These are phyloP conservation scores for Discoglossus pictus DNA, from an alignment of 2,797 vertebrate genomes.

Conservation along the genomic window DNA sequence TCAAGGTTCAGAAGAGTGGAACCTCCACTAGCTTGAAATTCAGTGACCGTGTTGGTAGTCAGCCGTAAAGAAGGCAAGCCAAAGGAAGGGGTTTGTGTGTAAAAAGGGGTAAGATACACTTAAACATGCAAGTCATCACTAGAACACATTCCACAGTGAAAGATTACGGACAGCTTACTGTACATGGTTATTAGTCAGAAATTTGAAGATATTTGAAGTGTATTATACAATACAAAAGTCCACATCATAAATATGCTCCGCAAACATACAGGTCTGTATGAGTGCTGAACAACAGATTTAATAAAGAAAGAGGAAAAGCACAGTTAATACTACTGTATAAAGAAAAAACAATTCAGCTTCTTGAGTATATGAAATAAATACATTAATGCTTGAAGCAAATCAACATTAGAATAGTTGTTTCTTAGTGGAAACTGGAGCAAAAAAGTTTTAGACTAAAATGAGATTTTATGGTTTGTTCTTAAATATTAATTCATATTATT, in stretches of 20 bases:
- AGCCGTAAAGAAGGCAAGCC: slow-evolving; percentile 79
- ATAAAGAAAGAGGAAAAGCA: slow-evolving; percentile 64
- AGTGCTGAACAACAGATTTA: not conserved
- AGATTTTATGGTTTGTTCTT: too few relatives aligned
- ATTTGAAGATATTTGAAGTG: slow-evolving; percentile 70
- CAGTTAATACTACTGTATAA: slow-evolving; percentile 62
- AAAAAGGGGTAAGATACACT: slow-evolving; percentile 83
- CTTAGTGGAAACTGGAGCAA: too few relatives aligned
- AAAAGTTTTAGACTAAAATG: too few relatives aligned
- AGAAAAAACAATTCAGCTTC: slow-evolving; percentile 73
- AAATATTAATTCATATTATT: too few relatives aligned
- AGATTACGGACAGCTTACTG: slow-evolving; percentile 70
- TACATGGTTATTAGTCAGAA: slow-evolving; percentile 71
- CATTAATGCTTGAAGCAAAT: too few relatives aligned
- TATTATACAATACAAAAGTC: slow-evolving; percentile 74
- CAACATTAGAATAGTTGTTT: too few relatives aligned
- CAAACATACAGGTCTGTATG: slow-evolving; percentile 49
- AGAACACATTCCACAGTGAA: slow-evolving; percentile 73
- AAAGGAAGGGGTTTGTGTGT: slow-evolving; percentile 72
- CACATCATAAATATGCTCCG: slow-evolving; percentile 66
- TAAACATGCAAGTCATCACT: slow-evolving; percentile 81
- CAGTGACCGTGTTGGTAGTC: slow-evolving; percentile 80
- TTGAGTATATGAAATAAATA: slow-evolving; percentile 44
- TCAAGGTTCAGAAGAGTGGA: slow-evolving; percentile 90
- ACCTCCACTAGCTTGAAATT: slow-evolving; percentile 91